These are phyloP conservation scores for Drosophila seguyi DNA, from an alignment of 1,140 invertebrate genomes.

Conservation along the genomic window DNA sequence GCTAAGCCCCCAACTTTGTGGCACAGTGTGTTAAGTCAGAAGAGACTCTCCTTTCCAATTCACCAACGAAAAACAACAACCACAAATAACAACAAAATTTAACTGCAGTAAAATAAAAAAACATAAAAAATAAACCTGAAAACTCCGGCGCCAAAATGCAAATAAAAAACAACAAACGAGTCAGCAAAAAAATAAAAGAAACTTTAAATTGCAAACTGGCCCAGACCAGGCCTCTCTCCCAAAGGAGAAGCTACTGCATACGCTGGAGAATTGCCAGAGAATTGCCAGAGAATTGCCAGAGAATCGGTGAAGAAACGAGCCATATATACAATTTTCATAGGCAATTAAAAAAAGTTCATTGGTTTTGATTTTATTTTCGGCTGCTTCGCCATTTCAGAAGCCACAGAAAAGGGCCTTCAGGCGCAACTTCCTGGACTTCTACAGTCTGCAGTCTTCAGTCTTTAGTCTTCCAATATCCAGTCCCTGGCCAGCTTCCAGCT, in stretches of 20 bases:
- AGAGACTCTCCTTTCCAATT: constrained; percentile 14
- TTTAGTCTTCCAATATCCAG: neutral
- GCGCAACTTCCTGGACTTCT: constrained; percentile 7
- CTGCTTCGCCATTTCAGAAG: constrained; percentile 38
- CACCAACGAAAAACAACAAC: constrained; percentile 4
- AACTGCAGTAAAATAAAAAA: constrained; percentile 22
- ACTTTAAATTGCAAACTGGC: constrained; percentile 52
- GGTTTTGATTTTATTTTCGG: constrained; percentile 59
- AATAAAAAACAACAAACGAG: constrained; percentile 70
- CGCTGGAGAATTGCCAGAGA: constrained; percentile 38
- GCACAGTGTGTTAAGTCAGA: constrained; percentile 47
- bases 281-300: too few species aligned
- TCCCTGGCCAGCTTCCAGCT: neutral
- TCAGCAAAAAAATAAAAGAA: constrained; percentile 38
- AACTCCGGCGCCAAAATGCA: constrained; percentile 74
- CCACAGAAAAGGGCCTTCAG: constrained; percentile 39
- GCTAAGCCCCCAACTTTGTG: constrained; percentile 61
- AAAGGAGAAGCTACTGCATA: constrained; percentile 68
- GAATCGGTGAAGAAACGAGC: constrained; percentile 1
- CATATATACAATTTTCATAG: constrained; percentile 67
- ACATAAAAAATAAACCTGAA: constrained; percentile 8
- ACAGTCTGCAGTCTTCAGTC: neutral
- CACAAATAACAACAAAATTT: constrained; percentile 17
- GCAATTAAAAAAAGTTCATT: constrained; percentile 84
- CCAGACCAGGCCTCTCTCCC: neutral